phyloP scores from a whole-genome alignment of 2,888 invertebrate genomes.

The Trichogramma evanescens region DNA sequence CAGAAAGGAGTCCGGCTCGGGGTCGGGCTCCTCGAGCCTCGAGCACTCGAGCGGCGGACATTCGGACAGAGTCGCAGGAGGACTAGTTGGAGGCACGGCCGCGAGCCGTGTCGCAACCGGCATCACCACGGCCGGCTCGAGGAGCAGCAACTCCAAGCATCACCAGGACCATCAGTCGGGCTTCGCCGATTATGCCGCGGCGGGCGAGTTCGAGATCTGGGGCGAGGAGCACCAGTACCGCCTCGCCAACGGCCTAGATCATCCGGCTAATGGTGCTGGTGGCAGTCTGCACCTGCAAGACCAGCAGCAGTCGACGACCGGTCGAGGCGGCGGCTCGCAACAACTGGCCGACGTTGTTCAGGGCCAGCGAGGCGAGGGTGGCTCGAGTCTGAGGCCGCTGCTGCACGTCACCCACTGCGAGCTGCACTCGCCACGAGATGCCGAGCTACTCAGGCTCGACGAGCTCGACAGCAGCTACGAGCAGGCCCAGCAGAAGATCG shows the following conservation, averaged over 20 bases:
- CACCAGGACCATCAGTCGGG: conserved; percentile 23
- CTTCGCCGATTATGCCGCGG: conserved; percentile 46
- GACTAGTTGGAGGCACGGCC: neutral
- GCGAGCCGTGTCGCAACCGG: neutral
- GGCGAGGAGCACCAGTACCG: conserved; percentile 41
- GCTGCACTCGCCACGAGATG: conserved; percentile 43
- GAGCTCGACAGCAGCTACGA: conserved; percentile 41
- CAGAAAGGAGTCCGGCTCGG: conserved; percentile 19
- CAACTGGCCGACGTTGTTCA: conserved; percentile 25
- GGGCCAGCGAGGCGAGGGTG: conserved; percentile 40
- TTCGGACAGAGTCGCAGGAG: neutral
- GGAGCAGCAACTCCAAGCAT: neutral
- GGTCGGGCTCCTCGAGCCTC: conserved; percentile 22
- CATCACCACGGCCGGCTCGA: conserved; percentile 14
- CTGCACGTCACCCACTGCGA: conserved; percentile 45
- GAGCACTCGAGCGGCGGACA: conserved; percentile 13
- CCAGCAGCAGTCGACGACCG: conserved; percentile 28
- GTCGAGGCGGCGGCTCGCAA: conserved; percentile 19
- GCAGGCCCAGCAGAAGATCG: conserved; percentile 26
- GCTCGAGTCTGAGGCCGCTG: conserved; percentile 40
- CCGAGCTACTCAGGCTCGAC: conserved; percentile 42
- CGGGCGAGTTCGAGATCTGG: conserved; percentile 46
- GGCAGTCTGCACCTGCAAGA: conserved; percentile 23
- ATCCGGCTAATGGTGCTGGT: conserved; percentile 26
- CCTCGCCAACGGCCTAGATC: conserved; percentile 38